Base-by-base conservation (phyloP, 2,888 invertebrate genomes). In the Orthonevra nobilis region DNA sequence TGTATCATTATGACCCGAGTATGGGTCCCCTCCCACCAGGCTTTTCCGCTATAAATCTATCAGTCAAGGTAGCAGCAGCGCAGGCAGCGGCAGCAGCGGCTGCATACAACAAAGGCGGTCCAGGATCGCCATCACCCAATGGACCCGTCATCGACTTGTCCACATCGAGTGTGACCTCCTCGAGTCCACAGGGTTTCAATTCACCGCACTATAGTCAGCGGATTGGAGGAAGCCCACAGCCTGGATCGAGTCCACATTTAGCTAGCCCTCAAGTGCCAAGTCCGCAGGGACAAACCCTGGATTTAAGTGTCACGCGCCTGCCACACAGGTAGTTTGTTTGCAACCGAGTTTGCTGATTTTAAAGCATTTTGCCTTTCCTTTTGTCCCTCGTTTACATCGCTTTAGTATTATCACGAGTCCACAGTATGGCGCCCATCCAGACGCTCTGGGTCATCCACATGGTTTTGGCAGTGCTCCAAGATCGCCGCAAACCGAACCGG, bases 211-310 rank as follows among this genome's bases (percentile, higher is more conserved):
- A 91, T 89, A 86, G 85, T 81, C 87, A 88, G 84, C 86, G 88
- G 38, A 86, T 88, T 81, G 87, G 87, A 82, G 87, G 87, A 14
- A 95, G 95, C 89, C 95, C 95, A 82, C 95, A 94, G 89, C 95
- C 95, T 73, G 95, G 95, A 83, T 94, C 95, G 82, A 95, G 95
- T 89, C 96, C 96, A 82, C 93, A 93, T 87, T 93, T 95, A 83
- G 94, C 95, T 86, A 95, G 95, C 90, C 95, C 95, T 82, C 95
- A 95, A 91, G 95, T 95, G 90, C 95, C 96, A 86, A 96, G 95
- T 90, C 96, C 96, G 81, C 96, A 96, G 90, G 96, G 96, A 85
- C 96, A 96, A 89, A 96, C 96, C 85, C 91, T 96, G 89, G 96
- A 96, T 91, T 92, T 96, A 88, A 95, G 95, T 89, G 95, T 96